Percentiles rank a stretch among this genome's conserved stretches.
These are phyloP conservation scores for Lasioglossum figueresi DNA, from an alignment of 2,888 invertebrate genomes.

Conservation along the genomic window DNA sequence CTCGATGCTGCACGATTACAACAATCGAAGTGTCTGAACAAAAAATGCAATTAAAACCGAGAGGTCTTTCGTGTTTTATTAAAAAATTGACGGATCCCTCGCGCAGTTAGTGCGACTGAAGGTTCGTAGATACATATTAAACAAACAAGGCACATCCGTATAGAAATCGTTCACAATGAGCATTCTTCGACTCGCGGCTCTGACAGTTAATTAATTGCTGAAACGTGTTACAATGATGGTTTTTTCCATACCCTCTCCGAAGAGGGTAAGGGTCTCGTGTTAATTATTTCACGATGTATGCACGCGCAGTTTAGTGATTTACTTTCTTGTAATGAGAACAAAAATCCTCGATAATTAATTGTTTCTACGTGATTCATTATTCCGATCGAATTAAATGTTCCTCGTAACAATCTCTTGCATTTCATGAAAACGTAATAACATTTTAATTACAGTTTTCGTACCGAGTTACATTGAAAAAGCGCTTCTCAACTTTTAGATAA, in stretches of 20 bases:
- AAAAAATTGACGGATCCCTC: neutral
- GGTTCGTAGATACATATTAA: conserved; percentile 6
- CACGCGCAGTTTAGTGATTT: neutral
- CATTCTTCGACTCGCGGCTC: conserved; percentile 29
- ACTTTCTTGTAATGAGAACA: conserved; percentile 10
- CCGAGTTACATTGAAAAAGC: neutral
- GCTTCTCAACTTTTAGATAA: neutral
- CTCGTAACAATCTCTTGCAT: too few species aligned
- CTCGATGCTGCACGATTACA: neutral
- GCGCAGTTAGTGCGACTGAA: neutral
- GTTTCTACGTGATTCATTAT: neutral
- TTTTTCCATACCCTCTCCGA: conserved; percentile 9
- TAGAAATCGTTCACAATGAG: conserved; percentile 4
- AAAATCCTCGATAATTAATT: conserved; percentile 7
- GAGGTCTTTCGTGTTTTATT: neutral
- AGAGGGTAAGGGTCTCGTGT: neutral
- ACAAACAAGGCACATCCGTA: conserved; percentile 22
- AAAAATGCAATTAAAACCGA: neutral
- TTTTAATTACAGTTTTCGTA: neutral
- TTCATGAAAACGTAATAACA: neutral
- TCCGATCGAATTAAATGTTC: neutral
- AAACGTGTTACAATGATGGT: conserved; percentile 4
- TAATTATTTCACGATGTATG: neutral
- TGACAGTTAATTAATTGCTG: conserved; percentile 34
- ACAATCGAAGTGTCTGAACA: too few species aligned